These are phyloP conservation scores for Bufotes viridis DNA, from an alignment of 2,797 vertebrate species.

Conservation along the genomic window DNA sequence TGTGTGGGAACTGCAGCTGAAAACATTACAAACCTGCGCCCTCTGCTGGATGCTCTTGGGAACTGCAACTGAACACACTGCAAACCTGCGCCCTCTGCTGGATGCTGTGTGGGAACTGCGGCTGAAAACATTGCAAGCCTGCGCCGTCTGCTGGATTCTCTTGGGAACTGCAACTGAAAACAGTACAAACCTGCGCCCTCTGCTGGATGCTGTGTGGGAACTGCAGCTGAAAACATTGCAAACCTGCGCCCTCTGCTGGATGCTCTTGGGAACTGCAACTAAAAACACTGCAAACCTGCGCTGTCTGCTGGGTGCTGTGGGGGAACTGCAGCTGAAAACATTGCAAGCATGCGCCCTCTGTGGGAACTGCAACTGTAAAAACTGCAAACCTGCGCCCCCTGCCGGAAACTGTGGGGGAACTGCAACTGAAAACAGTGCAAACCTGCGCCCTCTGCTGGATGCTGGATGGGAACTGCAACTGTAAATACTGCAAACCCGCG, in stretches of 20 bases:
- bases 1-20: neutral
- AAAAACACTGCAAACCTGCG: neutral
- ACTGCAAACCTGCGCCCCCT: neutral
- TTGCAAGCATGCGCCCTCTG: neutral
- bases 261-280: neutral
- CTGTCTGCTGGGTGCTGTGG: neutral
- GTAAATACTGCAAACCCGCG: neutral
- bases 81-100: neutral
- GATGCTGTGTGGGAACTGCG: neutral
- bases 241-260: slow-evolving; percentile 2
- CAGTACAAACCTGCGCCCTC: neutral
- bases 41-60: neutral
- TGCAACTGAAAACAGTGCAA: neutral
- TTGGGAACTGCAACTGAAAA: neutral
- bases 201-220: neutral
- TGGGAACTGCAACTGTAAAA: neutral
- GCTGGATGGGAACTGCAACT: neutral
- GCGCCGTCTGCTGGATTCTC: neutral
- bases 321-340: neutral
- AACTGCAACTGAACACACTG: neutral
- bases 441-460: slow-evolving; percentile 19
- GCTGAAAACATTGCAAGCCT: neutral
- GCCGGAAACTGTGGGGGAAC: neutral
- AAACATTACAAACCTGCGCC: neutral
- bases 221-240: neutral